These are phyloP conservation scores for Mallotus villosus DNA, from an alignment of 2,797 vertebrate genomes.

Conservation along the genomic window DNA sequence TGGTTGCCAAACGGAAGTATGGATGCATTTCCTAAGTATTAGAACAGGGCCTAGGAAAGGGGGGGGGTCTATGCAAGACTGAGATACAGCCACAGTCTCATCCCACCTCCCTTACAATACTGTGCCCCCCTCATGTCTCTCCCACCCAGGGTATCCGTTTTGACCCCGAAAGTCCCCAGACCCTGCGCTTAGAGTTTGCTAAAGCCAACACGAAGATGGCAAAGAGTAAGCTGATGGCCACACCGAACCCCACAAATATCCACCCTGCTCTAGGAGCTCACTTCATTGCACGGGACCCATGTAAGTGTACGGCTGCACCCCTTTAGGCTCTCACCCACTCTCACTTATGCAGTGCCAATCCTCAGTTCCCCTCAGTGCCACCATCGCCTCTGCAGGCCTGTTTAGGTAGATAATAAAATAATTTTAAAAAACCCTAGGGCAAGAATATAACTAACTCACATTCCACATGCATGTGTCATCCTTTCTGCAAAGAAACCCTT, in stretches of 20 bases:
- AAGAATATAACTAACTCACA: slow-evolving; percentile 70
- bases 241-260: slow-evolving; percentile 96
- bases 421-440: slow-evolving; percentile 7
- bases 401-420: slow-evolving; percentile 24
- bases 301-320: slow-evolving; percentile 87
- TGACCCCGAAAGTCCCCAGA: slow-evolving; percentile 98
- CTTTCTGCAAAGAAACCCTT: slow-evolving; percentile 28
- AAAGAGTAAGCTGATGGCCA: slow-evolving; percentile 99
- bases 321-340: slow-evolving; percentile 73
- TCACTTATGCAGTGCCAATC: slow-evolving; percentile 56
- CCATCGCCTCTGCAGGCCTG: slow-evolving; percentile 23
- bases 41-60: slow-evolving; percentile 53
- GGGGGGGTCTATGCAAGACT: slow-evolving; percentile 53
- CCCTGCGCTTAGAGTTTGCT: slow-evolving; percentile 98
- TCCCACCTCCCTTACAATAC: slow-evolving; percentile 72
- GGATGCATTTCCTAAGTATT: slow-evolving; percentile 55
- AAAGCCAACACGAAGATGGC: slow-evolving; percentile 99
- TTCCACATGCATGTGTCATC: slow-evolving; percentile 76
- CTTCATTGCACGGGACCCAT: slow-evolving; percentile 99
- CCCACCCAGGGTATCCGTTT: slow-evolving; percentile 93
- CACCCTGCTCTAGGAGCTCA: slow-evolving; percentile 98
- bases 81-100: slow-evolving; percentile 59
- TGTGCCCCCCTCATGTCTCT: slow-evolving; percentile 70
- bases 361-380: slow-evolving; percentile 8
- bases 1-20: slow-evolving; percentile 30